Conservation (phyloP, 2,888 invertebrate species). For the Buathra laborator region DNA sequence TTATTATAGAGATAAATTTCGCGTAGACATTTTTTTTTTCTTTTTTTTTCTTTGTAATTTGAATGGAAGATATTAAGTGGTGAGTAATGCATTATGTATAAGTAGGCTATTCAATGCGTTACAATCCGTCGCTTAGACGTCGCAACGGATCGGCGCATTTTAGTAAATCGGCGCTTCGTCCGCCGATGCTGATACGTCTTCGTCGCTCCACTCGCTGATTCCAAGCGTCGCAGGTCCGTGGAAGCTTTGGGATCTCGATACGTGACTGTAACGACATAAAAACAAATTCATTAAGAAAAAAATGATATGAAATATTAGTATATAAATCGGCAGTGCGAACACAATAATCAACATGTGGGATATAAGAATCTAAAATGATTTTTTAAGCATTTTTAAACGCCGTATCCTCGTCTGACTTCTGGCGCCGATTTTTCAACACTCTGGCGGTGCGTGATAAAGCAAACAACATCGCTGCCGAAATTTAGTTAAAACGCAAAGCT, state of each 20-base stretch:
- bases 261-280: conserved; percentile 84
- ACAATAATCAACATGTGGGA: conserved; percentile 20
- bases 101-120: conserved; percentile 51
- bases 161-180: conserved; percentile 78
- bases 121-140: conserved; percentile 34
- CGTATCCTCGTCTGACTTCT: not conserved
- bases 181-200: conserved; percentile 78
- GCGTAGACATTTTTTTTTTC: not conserved
- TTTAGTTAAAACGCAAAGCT: conserved; percentile 26
- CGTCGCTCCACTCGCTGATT: conserved; percentile 81
- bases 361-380: not conserved
- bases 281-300: not conserved
- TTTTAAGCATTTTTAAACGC: conserved; percentile 40
- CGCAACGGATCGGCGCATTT: conserved; percentile 32
- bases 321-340: conserved; percentile 40
- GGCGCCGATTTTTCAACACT: not conserved
- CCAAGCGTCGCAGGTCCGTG: conserved; percentile 87
- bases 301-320: not conserved
- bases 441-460: conserved; percentile 42
- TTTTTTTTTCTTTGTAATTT: conserved; percentile 21
- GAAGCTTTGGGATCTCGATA: conserved; percentile 88
- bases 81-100: conserved; percentile 51
- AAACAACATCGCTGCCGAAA: conserved; percentile 28
- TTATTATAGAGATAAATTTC: conserved; percentile 50
- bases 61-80: conserved; percentile 64